phyloP scores from a whole-genome alignment of 2,888 invertebrate species.

The Merodon equestris region DNA sequence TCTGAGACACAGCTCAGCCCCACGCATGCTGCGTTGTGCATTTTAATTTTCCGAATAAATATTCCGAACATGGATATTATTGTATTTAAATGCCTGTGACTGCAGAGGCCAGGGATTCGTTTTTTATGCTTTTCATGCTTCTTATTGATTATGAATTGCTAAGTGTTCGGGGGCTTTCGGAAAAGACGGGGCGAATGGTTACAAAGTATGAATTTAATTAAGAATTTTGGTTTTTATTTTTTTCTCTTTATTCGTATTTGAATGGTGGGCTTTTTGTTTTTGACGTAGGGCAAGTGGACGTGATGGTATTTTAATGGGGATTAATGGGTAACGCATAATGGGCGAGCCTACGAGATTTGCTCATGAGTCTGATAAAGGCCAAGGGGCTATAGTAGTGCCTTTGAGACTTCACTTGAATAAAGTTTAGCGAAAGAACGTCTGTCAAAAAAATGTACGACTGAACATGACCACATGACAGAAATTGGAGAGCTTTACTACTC shows the following conservation, averaged over 20 bases:
- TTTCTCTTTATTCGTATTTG: not conserved
- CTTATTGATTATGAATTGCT: slow-evolving; percentile 45
- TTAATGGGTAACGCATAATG: no score
- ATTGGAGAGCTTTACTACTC: no score
- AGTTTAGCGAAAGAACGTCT: no score
- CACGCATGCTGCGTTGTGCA: slow-evolving; percentile 50
- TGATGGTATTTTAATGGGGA: no score
- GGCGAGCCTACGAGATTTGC: no score
- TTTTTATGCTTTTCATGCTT: not conserved
- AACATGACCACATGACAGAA: no score
- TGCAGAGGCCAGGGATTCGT: not conserved
- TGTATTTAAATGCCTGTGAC: not conserved
- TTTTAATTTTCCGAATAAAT: slow-evolving; percentile 61
- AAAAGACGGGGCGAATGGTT: slow-evolving; percentile 10
- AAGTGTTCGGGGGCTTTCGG: slow-evolving; percentile 10
- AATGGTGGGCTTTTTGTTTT: no score
- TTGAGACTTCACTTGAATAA: no score
- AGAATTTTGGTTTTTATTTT: not conserved
- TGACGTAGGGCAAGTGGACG: no score
- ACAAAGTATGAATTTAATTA: slow-evolving; percentile 14
- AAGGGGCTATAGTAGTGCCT: no score
- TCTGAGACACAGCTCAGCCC: not conserved
- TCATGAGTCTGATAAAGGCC: no score
- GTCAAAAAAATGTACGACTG: no score
- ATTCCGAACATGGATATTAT: slow-evolving; percentile 50